These are phyloP conservation scores for Coboldia fuscipes DNA, from an alignment of 1,140 invertebrate species.

Conservation along the genomic window DNA sequence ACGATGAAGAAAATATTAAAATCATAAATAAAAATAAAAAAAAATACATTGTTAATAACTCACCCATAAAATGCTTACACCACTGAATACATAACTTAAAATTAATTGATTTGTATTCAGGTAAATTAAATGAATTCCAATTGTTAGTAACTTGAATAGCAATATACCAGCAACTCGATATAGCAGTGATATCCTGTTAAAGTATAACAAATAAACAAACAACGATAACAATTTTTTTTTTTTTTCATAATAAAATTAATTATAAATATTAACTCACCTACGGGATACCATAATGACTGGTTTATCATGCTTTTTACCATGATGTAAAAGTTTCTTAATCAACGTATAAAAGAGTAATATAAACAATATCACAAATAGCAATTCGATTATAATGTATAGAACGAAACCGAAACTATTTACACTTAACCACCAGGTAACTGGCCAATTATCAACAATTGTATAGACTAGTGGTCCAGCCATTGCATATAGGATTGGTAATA, in stretches of 20 bases:
- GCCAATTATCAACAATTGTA: conserved; percentile 21
- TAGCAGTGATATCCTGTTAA: conserved; percentile 28
- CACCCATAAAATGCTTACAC: conserved; percentile 31
- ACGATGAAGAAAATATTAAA: too few species aligned
- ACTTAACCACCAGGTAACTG: conserved; percentile 19
- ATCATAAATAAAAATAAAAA: too few species aligned
- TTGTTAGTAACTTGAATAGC: conserved; percentile 28
- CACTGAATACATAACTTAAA: conserved; percentile 33
- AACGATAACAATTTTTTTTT: conserved; percentile 2
- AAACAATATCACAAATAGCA: conserved; percentile 12
- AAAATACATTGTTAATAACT: too few species aligned
- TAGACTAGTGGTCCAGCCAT: conserved; percentile 18
- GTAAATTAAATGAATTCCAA: conserved; percentile 33
- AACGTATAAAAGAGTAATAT: conserved; percentile 15
- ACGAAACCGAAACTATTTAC: conserved; percentile 12
- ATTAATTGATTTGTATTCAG: conserved; percentile 31
- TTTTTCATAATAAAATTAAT: background rate
- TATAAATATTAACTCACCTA: conserved; percentile 13
- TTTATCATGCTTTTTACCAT: conserved; percentile 19
- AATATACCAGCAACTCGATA: conserved; percentile 32
- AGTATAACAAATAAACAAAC: conserved; percentile 4
- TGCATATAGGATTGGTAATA: conserved; percentile 17
- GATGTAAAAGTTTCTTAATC: conserved; percentile 24
- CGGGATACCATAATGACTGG: conserved; percentile 21
- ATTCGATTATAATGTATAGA: conserved; percentile 17